Percentiles rank a stretch among this genome's conserved stretches.
phyloP scores from a whole-genome alignment of 2,888 invertebrate species.

The Agrochola lychnidis region DNA sequence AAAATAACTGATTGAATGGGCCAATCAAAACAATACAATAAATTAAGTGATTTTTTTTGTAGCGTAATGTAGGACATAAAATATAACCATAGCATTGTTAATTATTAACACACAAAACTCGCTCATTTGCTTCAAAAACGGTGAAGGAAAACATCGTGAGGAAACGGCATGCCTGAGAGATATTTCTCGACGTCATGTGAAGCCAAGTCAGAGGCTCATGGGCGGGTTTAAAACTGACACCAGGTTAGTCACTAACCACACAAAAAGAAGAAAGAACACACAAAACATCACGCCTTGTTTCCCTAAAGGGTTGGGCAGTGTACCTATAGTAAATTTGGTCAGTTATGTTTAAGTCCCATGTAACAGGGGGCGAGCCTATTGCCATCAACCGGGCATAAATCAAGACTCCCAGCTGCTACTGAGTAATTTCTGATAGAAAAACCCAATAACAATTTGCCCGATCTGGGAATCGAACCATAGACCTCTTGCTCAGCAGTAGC shows the following conservation, averaged over 20 bases:
- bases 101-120: background rate
- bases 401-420: background rate
- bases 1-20: conserved; percentile 15
- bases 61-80: background rate
- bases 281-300: no score
- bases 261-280: background rate
- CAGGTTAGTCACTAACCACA: no score
- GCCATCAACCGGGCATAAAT: no score
- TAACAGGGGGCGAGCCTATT: background rate
- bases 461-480: background rate
- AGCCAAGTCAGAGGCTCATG: no score
- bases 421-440: no score
- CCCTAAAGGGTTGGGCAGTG: background rate
- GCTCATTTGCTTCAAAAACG: no score
- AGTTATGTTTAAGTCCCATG: background rate
- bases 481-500: no score
- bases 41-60: background rate
- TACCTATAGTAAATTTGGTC: background rate
- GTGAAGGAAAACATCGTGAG: no score
- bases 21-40: background rate
- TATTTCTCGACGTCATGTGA: no score
- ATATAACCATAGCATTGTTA: background rate
- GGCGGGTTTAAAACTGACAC: no score
- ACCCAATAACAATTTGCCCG: background rate
- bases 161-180: no score